These are phyloP conservation scores for Baryphthengus martii DNA, from an alignment of 2,113 vertebrate genomes.

Conservation along the genomic window DNA sequence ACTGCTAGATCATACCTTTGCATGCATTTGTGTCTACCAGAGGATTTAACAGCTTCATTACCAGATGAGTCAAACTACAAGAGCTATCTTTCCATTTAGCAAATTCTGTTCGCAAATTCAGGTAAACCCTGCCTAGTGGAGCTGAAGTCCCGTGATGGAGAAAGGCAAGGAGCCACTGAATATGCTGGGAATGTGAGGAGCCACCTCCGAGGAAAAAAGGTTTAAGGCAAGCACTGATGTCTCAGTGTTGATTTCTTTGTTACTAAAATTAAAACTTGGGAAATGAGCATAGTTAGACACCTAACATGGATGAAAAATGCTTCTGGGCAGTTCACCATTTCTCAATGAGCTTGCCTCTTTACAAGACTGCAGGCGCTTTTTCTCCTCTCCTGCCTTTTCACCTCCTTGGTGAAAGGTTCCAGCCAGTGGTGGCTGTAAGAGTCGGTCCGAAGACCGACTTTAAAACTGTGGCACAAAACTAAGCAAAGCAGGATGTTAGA, in stretches of 20 bases:
- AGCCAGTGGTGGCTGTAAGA: background rate
- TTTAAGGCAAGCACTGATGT: background rate
- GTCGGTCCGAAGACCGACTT: too few species aligned
- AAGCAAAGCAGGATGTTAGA: background rate
- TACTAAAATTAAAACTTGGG: background rate
- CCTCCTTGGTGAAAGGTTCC: background rate
- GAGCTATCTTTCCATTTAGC: background rate
- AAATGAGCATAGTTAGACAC: background rate
- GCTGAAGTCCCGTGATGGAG: background rate
- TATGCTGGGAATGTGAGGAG: background rate
- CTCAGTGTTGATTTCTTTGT: background rate
- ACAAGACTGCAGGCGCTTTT: accelerated
- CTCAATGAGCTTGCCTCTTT: background rate
- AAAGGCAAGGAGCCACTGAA: background rate
- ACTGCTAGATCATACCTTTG: background rate
- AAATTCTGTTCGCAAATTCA: background rate
- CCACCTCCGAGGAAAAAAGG: background rate
- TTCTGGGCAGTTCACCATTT: background rate
- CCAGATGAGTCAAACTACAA: background rate
- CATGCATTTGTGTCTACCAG: accelerated
- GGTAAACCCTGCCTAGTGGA: background rate
- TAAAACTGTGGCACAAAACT: background rate
- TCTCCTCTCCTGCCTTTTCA: background rate
- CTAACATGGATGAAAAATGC: background rate
- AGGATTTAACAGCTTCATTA: background rate